phyloP scores from a whole-genome alignment of 2,888 invertebrate species.

The Seira ritae region DNA sequence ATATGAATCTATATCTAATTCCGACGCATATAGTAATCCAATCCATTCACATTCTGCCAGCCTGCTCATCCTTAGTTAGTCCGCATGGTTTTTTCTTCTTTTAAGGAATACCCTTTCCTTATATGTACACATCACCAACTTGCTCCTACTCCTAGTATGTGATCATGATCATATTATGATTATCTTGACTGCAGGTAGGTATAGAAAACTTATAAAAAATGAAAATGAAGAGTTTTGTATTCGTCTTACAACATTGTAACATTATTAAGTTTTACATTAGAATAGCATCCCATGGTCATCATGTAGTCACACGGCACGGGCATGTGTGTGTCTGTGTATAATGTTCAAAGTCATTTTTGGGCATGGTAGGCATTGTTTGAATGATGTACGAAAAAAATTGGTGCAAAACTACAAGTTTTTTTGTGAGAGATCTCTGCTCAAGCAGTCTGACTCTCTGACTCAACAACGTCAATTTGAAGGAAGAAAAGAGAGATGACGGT shows the following conservation, averaged over 20 bases:
- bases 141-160: background rate
- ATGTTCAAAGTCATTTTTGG: conserved; percentile 5
- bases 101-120: conserved; percentile 3
- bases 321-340: background rate
- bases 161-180: background rate
- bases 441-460: conserved; percentile 20
- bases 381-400: conserved; percentile 11
- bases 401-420: conserved; percentile 46
- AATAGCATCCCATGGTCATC: background rate
- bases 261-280: background rate
- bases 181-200: background rate
- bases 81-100: conserved; percentile 4
- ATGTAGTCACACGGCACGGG: background rate
- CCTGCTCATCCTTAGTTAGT: background rate
- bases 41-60: background rate
- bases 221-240: conserved; percentile 9
- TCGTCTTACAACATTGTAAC: background rate
- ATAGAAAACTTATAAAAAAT: background rate
- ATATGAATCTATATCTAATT: background rate
- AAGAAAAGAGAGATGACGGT: conserved; percentile 49
- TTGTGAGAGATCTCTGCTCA: conserved; percentile 18
- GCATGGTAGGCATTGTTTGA: conserved; percentile 30
- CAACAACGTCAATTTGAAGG: conserved; percentile 3
- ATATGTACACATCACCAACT: background rate
- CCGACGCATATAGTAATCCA: background rate